Evolutionary conservation across 2,888 invertebrate genomes (phyloP).

Genomic region (Zelleria hepariella): DNA sequence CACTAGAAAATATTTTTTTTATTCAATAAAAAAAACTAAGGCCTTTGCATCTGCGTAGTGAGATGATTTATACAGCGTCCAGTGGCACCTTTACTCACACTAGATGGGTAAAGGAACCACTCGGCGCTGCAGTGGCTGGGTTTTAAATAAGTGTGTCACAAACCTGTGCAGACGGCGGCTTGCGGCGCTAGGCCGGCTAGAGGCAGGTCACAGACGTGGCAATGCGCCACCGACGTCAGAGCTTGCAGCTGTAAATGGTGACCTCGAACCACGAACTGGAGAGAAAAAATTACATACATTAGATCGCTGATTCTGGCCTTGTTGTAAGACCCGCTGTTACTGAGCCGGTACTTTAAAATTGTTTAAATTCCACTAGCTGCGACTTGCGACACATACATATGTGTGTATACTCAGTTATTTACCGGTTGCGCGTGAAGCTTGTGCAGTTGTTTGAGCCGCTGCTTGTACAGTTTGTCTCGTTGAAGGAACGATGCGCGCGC

Average conservation of each 20-base stretch:
- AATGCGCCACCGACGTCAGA: constrained; percentile 90
- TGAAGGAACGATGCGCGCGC: constrained; percentile 54
- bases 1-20: no score
- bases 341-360: constrained; percentile 60
- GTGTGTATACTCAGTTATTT: constrained; percentile 11
- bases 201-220: constrained; percentile 92
- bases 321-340: no score
- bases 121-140: no score
- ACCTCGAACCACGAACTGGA: constrained; percentile 83
- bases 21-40: no score
- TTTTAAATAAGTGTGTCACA: neutral
- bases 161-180: constrained; percentile 55
- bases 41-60: no score
- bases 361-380: no score
- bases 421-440: constrained; percentile 61
- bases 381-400: constrained; percentile 40
- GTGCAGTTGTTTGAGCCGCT: constrained; percentile 53
- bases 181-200: constrained; percentile 97
- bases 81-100: no score
- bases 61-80: no score
- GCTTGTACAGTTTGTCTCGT: constrained; percentile 63
- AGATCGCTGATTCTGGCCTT: neutral
- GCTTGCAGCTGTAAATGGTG: constrained; percentile 92
- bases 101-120: no score
- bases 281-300: constrained; percentile 8